Evolutionary conservation across 2,113 vertebrate genomes (phyloP), one percentile per base, ranked within the genome.

Genomic region (Aphyosemion australe): DNA sequence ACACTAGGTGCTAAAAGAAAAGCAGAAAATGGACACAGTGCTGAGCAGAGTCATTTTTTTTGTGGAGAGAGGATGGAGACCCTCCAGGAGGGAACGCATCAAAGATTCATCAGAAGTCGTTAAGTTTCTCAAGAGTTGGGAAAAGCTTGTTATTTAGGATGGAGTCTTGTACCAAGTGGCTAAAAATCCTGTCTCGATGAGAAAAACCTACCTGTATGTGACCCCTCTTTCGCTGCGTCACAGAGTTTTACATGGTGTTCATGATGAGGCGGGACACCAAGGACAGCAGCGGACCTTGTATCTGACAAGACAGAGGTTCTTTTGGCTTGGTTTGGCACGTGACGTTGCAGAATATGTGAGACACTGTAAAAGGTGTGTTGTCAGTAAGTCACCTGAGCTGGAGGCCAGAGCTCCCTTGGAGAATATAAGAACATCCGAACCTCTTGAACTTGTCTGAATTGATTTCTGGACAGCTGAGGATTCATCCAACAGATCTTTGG

Each of bases 381-480:
- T 61, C 14, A 48, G 26, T 26, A 61, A 61, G 45, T 34, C 59
- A 32, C 59, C 45, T 5, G 59, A 61, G n/a, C 59, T 45, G 15
- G 55, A 58, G 15, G 56, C 56, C 14, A 59, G 56, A 13, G 56
- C 56, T 5, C 56, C 42, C 0, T 20, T 62, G 12, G 6, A 50
- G 20, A 62, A 50, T 20, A 50, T 59, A 8, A 45, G 13, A 11
- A 59, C 56, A 0, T 45, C 56, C 46, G 42, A 46, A 31, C 56
- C 56, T 8, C 41, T 59, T 10, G 56, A 59, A 19, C 42, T 59
- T 19, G 41, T 59, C 15, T 15, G 55, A 21, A 8, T 58, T 6
- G 55, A 58, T 8, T 61, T 61, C 7, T 48, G 45, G 59, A 48
- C 46, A 4, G 47, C 60, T 20, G 60, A 62, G 32, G 60, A 62